Evolutionary conservation across 2,888 invertebrate species (phyloP), one percentile per base, ranked within the genome.

Genomic region (Hipparchia sbordonii): DNA sequence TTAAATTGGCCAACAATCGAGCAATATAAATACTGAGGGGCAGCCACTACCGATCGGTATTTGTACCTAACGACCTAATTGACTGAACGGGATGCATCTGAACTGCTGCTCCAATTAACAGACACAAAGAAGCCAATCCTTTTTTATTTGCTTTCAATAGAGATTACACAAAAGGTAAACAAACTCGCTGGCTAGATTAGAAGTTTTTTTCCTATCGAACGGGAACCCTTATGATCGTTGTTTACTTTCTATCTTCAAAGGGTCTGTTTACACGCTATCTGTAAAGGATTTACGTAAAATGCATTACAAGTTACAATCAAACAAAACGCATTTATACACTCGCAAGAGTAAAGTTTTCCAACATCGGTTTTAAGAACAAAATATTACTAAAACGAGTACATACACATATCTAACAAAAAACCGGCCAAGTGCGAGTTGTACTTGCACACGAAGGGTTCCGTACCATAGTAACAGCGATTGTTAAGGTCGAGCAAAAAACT

Each of bases 1-100:
- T 72, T 70, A 79, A 82, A 74, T 87, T 86, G 84, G 82, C 85
- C 83, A 87, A 89, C 89, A 85, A 85, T 83, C 81, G 85, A 83
- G 82, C 85, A 84, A 85, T 84, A 85, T 85, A 85, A 87, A 87
- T 84, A 87, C 78, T 81, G 84, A 84, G 67, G 72, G 70, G 72
- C 56, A 74, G 67, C 59, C 56, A 67, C 67, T 67, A 46, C 68
- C 59, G 68, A 68, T 68, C 59, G 57, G 68, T 51, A 60, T 67
- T 56, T 68, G 68, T 68, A 68, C 68, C 68, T 68, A 68, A 51
- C 68, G 51, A 68, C 59, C 68, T 57, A 68, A 68, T 68, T 68
- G 68, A 68, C 68, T 68, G 39, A 23, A 59, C 59, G 68, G 68
- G 68, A 68, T 68, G 68, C 68, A 68, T 59, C 56, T 59, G 59